Evolutionary conservation across 2,797 vertebrate species (phyloP).

Genomic region (Chiropotes sagulatus): DNA sequence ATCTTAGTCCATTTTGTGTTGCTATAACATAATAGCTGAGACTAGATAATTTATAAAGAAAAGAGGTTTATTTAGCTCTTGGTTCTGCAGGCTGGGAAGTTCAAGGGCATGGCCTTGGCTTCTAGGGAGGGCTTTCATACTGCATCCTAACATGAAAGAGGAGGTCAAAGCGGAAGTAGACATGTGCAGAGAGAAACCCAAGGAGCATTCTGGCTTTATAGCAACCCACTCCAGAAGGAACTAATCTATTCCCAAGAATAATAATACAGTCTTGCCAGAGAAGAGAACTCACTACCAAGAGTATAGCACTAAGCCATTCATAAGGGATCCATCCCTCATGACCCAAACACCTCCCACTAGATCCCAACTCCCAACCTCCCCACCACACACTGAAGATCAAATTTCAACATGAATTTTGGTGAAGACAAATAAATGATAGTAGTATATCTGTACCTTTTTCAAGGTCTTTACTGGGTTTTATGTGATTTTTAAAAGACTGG

Average conservation of each 20-base stretch:
- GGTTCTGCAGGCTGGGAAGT: neutral
- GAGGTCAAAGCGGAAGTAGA: neutral
- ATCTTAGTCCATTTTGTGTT: neutral
- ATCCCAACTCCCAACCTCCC: neutral
- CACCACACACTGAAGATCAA: neutral
- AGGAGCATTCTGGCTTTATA: neutral
- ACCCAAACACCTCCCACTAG: neutral
- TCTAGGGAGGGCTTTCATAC: neutral
- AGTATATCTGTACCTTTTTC: neutral
- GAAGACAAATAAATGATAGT: neutral
- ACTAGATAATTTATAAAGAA: neutral
- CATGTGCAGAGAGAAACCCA: neutral
- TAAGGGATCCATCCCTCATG: too few species aligned
- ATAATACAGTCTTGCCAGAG: neutral
- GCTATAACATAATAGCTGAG: neutral
- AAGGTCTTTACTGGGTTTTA: neutral
- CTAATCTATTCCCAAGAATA: neutral
- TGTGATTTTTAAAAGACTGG: neutral
- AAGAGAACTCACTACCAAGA: neutral
- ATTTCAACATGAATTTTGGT: neutral
- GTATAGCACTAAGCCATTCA: neutral
- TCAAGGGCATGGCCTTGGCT: neutral
- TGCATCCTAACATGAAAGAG: neutral
- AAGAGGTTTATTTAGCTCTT: neutral
- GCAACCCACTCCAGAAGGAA: neutral